A percentile compares a stretch with the other conserved stretches of the same genome.
These are phyloP conservation scores for Pristionchus exspectatus DNA, from an alignment of 2,888 invertebrate genomes.

Conservation along the genomic window DNA sequence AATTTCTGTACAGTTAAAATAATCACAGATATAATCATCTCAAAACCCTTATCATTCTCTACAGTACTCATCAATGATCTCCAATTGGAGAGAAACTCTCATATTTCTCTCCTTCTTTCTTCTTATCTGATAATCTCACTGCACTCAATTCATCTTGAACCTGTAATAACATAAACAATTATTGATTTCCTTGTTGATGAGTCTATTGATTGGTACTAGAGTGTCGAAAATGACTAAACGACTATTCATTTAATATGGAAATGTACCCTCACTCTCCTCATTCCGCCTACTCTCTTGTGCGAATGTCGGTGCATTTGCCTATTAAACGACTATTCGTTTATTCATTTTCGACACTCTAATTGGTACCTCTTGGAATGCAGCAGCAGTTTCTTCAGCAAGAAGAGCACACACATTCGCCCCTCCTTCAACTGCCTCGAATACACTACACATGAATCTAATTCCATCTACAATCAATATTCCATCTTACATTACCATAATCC, in stretches of 20 bases:
- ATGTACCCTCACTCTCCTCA: no score
- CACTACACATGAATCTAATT: conserved; percentile 47
- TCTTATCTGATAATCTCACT: conserved; percentile 6
- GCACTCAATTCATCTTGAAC: conserved; percentile 39
- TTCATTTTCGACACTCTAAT: no score
- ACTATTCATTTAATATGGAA: no score
- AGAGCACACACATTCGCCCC: conserved; percentile 33
- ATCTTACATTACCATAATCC: background rate
- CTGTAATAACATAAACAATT: background rate
- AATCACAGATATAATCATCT: background rate
- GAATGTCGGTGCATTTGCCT: no score
- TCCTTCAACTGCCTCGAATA: conserved; percentile 48
- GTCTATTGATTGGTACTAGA: no score
- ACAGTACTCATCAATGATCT: conserved; percentile 13
- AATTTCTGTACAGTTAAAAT: background rate
- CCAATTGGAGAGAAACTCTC: conserved; percentile 43
- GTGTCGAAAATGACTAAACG: no score
- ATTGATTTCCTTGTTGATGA: no score
- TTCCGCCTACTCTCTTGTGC: no score
- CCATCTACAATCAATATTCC: background rate
- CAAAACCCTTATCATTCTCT: background rate
- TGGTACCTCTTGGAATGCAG: conserved; percentile 52
- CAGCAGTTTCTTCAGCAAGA: conserved; percentile 42
- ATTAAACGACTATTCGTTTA: no score
- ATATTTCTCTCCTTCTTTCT: conserved; percentile 8